Evolutionary conservation across 2,113 vertebrate species (phyloP), one percentile per base, ranked within the genome.

Genomic region (Myodes glareolus): DNA sequence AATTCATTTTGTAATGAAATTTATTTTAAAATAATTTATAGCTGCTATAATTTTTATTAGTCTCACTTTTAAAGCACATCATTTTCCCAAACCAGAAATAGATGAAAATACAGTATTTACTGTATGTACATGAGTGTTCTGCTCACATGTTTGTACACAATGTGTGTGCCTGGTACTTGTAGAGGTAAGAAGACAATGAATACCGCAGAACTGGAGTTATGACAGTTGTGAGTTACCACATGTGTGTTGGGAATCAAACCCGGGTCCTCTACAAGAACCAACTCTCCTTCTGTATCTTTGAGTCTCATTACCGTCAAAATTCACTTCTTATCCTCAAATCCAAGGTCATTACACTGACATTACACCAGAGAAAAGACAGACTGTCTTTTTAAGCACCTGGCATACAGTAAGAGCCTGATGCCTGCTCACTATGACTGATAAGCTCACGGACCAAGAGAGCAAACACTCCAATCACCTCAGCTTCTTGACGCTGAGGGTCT

Each of bases 401-500:
- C 61, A 87, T 36, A 65, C 4, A 82, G 39, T 50, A 73, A 89
- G 36, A 82, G 58, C 27, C 42, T 65, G 50, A 76, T 61, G 42
- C 92, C 10, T 87, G 47, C 77, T 52, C 16, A 14, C 72, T 92
- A 12, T 50, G 93, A 93, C 1, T 36, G 73, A 88, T 63, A 96
- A 88, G 29, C 6, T 94, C 52, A 96, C 39, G 88, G 27, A 65
- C 25, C 92, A 17, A 63, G 17, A 77, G 3, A 86, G 90, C 25
- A 36, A 73, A 96, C 27, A 45, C 25, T 47, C 29, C 19, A 93
- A 3, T 98, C 96, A 99, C 99, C 99, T 99, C 52, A 99, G 97
- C 39, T 99, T 99, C 84, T 99, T 99, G 11, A 97, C 89, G 90
- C 94, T 97, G 7, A 98, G 98, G 50, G 97, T 87, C 39, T 98